Conservation (phyloP, 2,888 invertebrate genomes). For the Boloria euphrosyne region DNA sequence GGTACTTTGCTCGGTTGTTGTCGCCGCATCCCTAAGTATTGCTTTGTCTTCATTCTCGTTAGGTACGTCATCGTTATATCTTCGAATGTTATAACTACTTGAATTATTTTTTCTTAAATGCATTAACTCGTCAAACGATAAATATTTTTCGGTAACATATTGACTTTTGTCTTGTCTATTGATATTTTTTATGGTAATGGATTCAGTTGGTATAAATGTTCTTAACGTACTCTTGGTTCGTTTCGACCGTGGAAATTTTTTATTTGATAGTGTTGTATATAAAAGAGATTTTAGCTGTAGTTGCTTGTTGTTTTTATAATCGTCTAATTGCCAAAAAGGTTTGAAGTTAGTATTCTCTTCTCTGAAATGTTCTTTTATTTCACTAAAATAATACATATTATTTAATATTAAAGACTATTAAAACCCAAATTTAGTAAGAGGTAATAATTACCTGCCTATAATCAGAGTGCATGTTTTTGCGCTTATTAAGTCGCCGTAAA, state of each 20-base stretch:
- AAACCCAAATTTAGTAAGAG: neutral
- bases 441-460: conserved; percentile 50
- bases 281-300: conserved; percentile 56
- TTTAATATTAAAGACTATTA: neutral
- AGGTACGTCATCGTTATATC: conserved; percentile 39
- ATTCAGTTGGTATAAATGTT: conserved; percentile 52
- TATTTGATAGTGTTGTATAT: conserved; percentile 64
- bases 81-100: conserved; percentile 26
- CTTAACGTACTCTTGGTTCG: conserved; percentile 44
- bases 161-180: conserved; percentile 41
- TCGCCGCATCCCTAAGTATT: conserved; percentile 45
- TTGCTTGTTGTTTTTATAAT: conserved; percentile 48
- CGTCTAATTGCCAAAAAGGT: conserved; percentile 68
- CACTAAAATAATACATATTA: conserved; percentile 48
- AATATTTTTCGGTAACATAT: conserved; percentile 64
- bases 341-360: conserved; percentile 51
- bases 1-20: conserved; percentile 29
- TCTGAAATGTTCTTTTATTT: conserved; percentile 55
- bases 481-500: conserved; percentile 33
- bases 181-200: conserved; percentile 59
- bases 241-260: conserved; percentile 39
- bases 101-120: conserved; percentile 63
- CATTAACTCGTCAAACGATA: conserved; percentile 76
- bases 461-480: conserved; percentile 43
- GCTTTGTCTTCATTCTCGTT: conserved; percentile 40